Evolutionary conservation across 2,113 vertebrate species (phyloP).

Genomic region (Passer montanus): DNA sequence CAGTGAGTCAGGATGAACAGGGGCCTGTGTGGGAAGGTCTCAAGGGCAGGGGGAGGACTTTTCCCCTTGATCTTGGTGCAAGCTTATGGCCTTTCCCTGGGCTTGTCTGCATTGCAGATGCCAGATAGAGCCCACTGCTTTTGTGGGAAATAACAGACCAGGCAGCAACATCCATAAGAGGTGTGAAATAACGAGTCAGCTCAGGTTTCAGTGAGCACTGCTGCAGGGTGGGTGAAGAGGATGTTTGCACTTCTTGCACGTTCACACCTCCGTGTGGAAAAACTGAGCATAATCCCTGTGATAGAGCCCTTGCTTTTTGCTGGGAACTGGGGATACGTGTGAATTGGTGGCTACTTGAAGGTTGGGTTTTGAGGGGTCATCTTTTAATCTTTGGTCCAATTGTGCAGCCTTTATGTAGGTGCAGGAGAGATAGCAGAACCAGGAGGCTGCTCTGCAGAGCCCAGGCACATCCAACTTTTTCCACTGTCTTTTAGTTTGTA

Average conservation of each 20-base stretch:
- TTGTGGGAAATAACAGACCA: neutral
- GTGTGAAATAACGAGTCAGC: neutral
- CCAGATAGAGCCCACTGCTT: neutral
- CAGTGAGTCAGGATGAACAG: neutral
- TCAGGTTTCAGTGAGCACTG: neutral
- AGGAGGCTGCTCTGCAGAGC: neutral
- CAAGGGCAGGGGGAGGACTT: neutral
- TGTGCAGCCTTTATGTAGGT: neutral
- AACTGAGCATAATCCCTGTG: neutral
- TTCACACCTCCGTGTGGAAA: neutral
- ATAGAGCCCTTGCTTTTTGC: neutral
- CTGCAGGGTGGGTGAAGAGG: neutral
- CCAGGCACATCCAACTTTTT: neutral
- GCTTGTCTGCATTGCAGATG: neutral
- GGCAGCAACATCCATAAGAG: neutral
- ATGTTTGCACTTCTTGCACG: neutral
- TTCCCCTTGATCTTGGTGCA: neutral
- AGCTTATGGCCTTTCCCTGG: neutral
- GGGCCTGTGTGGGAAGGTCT: neutral
- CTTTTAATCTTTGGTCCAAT: neutral
- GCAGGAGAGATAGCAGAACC: neutral
- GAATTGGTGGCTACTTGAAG: neutral
- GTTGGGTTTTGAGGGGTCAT: neutral
- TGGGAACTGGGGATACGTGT: neutral
- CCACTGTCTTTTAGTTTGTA: neutral